Evolutionary conservation across 2,797 vertebrate genomes (phyloP).

Genomic region (Miichthys miiuy): DNA sequence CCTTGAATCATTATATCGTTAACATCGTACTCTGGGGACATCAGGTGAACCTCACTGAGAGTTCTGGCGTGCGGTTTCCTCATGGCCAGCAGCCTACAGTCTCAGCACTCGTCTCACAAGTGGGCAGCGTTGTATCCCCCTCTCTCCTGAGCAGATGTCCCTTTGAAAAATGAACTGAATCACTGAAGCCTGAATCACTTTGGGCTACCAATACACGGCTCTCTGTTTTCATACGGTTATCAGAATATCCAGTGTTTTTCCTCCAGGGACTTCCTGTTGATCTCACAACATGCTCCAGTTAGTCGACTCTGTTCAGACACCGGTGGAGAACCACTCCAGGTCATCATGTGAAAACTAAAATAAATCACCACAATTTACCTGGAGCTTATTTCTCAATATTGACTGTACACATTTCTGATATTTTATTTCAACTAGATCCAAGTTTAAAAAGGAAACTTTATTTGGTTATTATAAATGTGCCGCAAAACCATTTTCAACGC

Average conservation of each 20-base stretch:
- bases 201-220: conserved; percentile 9
- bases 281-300: conserved; percentile 39
- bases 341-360: neutral
- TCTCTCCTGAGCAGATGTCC: conserved; percentile 34
- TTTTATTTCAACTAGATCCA: neutral
- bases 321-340: neutral
- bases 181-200: conserved; percentile 21
- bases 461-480: neutral
- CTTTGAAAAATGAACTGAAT: conserved; percentile 48
- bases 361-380: neutral
- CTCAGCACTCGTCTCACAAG: conserved; percentile 9
- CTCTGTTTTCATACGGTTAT: neutral
- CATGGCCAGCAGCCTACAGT: conserved; percentile 23
- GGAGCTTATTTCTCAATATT: neutral
- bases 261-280: conserved; percentile 34
- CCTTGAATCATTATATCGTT: conserved; percentile 52
- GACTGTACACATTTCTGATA: too few relatives aligned
- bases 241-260: neutral
- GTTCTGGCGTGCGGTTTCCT: conserved; percentile 10
- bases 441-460: neutral
- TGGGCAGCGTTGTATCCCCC: conserved; percentile 8
- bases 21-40: conserved; percentile 1
- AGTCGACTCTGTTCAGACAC: conserved; percentile 21
- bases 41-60: conserved; percentile 9
- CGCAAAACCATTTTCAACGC: neutral